Conservation (phyloP, 2,888 invertebrate species). For the Conomelus anceps region DNA sequence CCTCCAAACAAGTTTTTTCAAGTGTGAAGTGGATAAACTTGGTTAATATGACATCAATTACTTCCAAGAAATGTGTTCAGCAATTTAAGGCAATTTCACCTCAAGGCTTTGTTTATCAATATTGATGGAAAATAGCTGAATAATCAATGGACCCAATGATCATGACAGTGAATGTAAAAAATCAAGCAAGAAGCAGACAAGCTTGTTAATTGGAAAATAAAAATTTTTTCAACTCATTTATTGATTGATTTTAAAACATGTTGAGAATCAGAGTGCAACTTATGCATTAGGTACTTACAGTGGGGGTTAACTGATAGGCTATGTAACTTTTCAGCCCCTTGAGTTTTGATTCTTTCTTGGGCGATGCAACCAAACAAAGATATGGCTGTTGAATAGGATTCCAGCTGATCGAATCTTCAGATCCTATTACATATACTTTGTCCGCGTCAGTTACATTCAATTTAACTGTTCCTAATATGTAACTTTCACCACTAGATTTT, state of each 20-base stretch:
- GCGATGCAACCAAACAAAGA: slow-evolving; percentile 82
- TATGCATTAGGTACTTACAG: slow-evolving; percentile 47
- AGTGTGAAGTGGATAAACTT: too few relatives aligned
- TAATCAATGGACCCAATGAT: too few relatives aligned
- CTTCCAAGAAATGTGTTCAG: too few relatives aligned
- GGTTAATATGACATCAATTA: too few relatives aligned
- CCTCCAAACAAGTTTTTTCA: too few relatives aligned
- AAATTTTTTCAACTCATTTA: too few relatives aligned
- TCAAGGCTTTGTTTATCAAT: too few relatives aligned
- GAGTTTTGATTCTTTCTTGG: slow-evolving; percentile 95
- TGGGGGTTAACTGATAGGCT: slow-evolving; percentile 91
- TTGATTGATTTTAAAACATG: background rate
- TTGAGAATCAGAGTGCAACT: background rate
- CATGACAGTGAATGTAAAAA: too few relatives aligned
- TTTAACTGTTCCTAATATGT: slow-evolving; percentile 70
- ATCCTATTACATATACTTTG: slow-evolving; percentile 63
- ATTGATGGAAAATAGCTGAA: too few relatives aligned
- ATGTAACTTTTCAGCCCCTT: slow-evolving; percentile 97
- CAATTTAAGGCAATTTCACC: too few relatives aligned
- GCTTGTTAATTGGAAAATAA: too few relatives aligned
- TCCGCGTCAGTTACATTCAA: slow-evolving; percentile 62
- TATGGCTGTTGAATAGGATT: slow-evolving; percentile 65
- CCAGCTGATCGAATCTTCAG: slow-evolving; percentile 69
- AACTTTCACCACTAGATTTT: slow-evolving; percentile 84
- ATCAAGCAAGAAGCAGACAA: too few relatives aligned